Evolutionary conservation across 2,888 invertebrate species (phyloP).

Genomic region (Artemia sinica): DNA sequence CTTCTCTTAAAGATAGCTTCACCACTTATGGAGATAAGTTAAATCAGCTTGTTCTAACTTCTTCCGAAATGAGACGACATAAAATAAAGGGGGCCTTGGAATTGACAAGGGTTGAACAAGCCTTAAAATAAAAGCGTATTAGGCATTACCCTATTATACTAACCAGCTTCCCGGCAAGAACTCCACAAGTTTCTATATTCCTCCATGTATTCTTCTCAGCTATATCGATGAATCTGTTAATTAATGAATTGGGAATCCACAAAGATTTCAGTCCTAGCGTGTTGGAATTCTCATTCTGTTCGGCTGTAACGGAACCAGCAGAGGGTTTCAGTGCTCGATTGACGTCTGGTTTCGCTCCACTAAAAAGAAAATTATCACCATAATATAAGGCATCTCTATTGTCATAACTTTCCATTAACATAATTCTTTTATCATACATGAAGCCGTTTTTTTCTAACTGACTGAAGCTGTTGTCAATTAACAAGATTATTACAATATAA

Average conservation of each 20-base stretch:
- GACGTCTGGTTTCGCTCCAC: conserved; percentile 20
- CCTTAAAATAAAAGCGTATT: background rate
- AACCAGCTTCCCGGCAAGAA: conserved; percentile 72
- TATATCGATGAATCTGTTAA: conserved; percentile 55
- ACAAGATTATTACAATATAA: too few species aligned
- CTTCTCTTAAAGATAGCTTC: too few species aligned
- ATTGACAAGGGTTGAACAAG: too few species aligned
- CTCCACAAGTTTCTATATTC: conserved; percentile 83
- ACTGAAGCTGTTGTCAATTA: too few species aligned
- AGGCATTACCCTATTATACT: conserved; percentile 25
- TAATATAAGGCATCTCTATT: too few species aligned
- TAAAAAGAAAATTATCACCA: background rate
- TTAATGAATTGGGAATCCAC: conserved; percentile 55
- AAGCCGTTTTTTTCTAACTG: too few species aligned
- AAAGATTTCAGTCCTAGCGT: conserved; percentile 41
- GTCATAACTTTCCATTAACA: too few species aligned
- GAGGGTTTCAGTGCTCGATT: conserved; percentile 26
- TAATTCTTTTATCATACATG: too few species aligned
- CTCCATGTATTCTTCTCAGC: conserved; percentile 58
- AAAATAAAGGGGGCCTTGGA: too few species aligned
- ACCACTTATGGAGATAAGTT: too few species aligned
- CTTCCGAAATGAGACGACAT: too few species aligned
- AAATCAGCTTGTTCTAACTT: too few species aligned
- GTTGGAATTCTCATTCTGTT: conserved; percentile 19
- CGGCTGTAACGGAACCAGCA: conserved; percentile 17